These are phyloP conservation scores for Mohoua ochrocephala DNA, from an alignment of 2,113 vertebrate species.

Conservation along the genomic window DNA sequence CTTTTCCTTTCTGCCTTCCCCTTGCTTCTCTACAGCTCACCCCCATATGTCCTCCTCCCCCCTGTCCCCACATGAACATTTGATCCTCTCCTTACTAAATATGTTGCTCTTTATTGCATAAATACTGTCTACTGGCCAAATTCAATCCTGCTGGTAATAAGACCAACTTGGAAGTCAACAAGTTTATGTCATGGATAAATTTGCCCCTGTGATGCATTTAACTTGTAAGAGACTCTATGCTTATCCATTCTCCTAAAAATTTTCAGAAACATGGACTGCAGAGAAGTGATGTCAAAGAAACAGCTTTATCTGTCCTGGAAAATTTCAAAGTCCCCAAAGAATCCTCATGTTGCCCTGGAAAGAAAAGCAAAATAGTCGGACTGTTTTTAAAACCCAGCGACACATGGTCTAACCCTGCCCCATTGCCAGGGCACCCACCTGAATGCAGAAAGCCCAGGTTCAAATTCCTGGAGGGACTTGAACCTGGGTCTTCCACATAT, in stretches of 20 bases:
- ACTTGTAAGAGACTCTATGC: not conserved
- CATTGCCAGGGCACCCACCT: not conserved
- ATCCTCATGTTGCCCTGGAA: not conserved
- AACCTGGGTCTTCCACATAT: not conserved
- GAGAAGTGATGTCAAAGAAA: not conserved
- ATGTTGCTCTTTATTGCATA: not conserved
- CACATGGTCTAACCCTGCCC: rapidly evolving
- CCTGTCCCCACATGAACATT: not conserved
- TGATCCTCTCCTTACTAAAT: not conserved
- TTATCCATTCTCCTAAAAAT: not conserved
- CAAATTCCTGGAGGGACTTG: slow-evolving; percentile 21
- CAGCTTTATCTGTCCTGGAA: not conserved
- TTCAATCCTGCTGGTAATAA: not conserved
- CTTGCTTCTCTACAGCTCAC: not conserved
- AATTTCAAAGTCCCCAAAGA: not conserved
- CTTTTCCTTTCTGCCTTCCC: slow-evolving; percentile 38
- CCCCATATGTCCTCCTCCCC: not conserved
- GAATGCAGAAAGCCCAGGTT: not conserved
- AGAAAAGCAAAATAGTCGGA: not conserved
- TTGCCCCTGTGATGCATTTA: not conserved
- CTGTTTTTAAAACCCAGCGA: not conserved
- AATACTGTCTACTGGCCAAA: slow-evolving; percentile 2
- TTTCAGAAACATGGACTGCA: not conserved
- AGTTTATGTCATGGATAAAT: slow-evolving; percentile 11
- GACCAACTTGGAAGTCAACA: not conserved